Conservation (phyloP, 2,888 invertebrate species). For the Agonum fuliginosum region DNA sequence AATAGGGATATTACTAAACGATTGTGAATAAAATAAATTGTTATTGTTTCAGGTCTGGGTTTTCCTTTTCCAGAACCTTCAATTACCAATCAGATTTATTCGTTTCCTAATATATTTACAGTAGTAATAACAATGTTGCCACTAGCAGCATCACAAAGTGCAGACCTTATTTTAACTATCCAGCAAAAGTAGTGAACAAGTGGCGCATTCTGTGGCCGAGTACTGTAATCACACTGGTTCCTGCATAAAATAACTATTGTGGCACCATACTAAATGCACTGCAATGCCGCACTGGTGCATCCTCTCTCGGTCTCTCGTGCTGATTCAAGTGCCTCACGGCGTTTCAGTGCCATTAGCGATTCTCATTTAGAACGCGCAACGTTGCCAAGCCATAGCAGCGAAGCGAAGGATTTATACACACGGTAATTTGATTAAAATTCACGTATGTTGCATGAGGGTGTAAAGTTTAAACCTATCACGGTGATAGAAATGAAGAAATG, state of each 20-base stretch:
- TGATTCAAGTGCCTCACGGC: constrained; percentile 11
- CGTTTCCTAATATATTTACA: constrained; percentile 5
- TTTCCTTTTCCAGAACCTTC: neutral
- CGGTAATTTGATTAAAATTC: constrained; percentile 8
- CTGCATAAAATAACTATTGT: constrained; percentile 46
- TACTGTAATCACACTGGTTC: constrained; percentile 27
- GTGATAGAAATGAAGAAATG: neutral
- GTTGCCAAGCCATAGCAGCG: constrained; percentile 4
- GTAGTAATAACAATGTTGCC: neutral
- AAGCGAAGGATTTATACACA: neutral
- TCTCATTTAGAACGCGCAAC: constrained; percentile 20
- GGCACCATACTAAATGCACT: constrained; percentile 29
- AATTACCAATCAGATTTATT: neutral
- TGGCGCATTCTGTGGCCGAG: constrained; percentile 9
- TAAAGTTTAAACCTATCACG: neutral
- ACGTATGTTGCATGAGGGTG: neutral
- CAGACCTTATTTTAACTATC: neutral
- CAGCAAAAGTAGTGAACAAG: neutral
- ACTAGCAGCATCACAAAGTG: neutral
- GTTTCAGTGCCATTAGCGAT: constrained; percentile 27
- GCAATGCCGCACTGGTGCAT: neutral
- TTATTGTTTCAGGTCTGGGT: neutral
- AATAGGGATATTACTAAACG: too few species aligned
- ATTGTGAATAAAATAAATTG: too few species aligned
- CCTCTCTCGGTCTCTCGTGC: neutral